Evolutionary conservation across 2,888 invertebrate genomes (phyloP), one percentile per base, ranked within the genome.

Genomic region (Mythimna loreyi): DNA sequence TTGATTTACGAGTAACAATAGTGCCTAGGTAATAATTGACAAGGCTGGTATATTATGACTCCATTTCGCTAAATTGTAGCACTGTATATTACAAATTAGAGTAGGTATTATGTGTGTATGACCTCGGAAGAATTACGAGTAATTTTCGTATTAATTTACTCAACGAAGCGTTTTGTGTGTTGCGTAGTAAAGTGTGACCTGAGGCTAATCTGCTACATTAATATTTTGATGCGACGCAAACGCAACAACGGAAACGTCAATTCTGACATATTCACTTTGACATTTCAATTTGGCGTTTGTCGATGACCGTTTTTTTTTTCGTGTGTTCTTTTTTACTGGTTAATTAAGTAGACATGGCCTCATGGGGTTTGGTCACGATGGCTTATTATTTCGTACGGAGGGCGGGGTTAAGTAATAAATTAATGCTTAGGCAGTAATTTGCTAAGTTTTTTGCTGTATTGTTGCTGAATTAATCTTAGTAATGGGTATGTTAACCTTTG

Each of bases 341-440:
- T 87, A 86, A 87, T 87, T 84, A 86, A 74, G 66, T 58, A 81
- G 78, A 69, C 76, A 73, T 69, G 74, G 65, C 80, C 77, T 69
- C 77, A 75, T 70, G 75, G 67, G 79, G 72, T 67, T 64, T 77
- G 81, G 89, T 90, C 92, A 91, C 92, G 90, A 91, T 84, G 85
- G 57, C 81, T 85, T 85, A 83, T 85, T 87, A 86, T 85, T 85
- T 75, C 68, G 83, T 83, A 86, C 81, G 83, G 85, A 85, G 80
- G 93, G 94, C 93, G 92, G 89, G 78, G 90, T 84, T 73, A 78
- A 72, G 73, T 90, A 88, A 90, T 92, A 87, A 89, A 92, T 93
- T 92, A 89, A 90, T 89, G 87, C 87, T 92, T 89, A 92, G 89
- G 86, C 86, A 78, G 91, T 90, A 92, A 93, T 93, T 92, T 90